Evolutionary conservation across 2,888 invertebrate genomes (phyloP), one percentile per base, ranked within the genome.

Genomic region (Eristalis tenax): DNA sequence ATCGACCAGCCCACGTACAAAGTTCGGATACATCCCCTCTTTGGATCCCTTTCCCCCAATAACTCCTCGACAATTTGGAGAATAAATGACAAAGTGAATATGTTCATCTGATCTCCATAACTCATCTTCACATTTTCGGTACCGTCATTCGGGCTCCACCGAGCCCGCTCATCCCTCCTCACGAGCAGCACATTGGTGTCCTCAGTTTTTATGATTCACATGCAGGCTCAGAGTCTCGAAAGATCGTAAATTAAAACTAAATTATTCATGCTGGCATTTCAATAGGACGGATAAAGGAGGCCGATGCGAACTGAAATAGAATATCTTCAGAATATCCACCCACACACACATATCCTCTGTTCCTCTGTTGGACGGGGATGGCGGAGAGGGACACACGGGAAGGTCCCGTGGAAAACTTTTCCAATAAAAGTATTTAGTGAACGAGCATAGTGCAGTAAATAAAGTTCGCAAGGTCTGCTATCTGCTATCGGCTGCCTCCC

Each of bases 381-480:
- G 28, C 50, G 23, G 22, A 40, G 22, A 28, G 4, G 5, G 56
- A 22, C 18, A 50, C 50, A 18, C 50, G 18, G 50, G n/a, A 56
- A 71, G 8, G 18, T 18, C 50, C 18, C 18, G 50, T 18, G 73
- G 63, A 87, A 86, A 87, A 83, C 63, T 83, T 87, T 87, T 59
- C 73, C 76, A 76, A 87, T 87, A 87, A 87, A 87, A 87, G 83
- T 75, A 73, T 83, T 87, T 83, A 83, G 74, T 78, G 70, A 74
- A 66, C 23, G 64, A n/a, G 26, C 8, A 22, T 68, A 57, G 64
- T 66, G 18, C 11, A 57, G 75, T 77, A 59, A 22, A 76, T 56
- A 71, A 66, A 76, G 80, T 73, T 83, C 71, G 74, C 18, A 40
- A 64, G 50, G 50, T 18, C 50, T 50, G 50, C 40, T 66, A 65